Conservation (phyloP, 1,140 invertebrate genomes). For the Achroia grisella region DNA sequence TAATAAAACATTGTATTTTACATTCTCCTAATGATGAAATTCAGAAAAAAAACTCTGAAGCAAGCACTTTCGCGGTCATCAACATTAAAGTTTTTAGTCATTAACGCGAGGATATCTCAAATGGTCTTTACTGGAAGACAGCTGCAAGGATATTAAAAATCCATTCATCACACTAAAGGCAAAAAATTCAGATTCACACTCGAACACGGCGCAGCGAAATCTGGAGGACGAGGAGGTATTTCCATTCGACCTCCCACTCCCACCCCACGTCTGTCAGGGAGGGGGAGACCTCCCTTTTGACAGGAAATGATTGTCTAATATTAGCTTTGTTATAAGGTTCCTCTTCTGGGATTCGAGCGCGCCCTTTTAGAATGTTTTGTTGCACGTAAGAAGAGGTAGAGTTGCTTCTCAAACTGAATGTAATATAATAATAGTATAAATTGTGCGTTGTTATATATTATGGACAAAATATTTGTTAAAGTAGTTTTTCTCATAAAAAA, state of each 20-base stretch:
- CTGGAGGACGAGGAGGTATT: conserved; percentile 64
- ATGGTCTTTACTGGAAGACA: conserved; percentile 9
- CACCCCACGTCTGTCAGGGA: conserved; percentile 26
- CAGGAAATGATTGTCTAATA: conserved; percentile 73
- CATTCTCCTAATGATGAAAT: too few relatives aligned
- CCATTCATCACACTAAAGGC: conserved; percentile 59
- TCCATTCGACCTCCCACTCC: conserved; percentile 46
- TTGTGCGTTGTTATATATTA: too few relatives aligned
- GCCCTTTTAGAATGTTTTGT: conserved; percentile 22
- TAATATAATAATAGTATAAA: too few relatives aligned
- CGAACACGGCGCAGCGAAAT: conserved; percentile 62
- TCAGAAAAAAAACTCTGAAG: too few relatives aligned
- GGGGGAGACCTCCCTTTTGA: conserved; percentile 59
- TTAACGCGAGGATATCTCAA: too few relatives aligned
- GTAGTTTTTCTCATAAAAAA: too few relatives aligned
- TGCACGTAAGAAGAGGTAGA: too few relatives aligned
- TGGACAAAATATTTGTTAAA: too few relatives aligned
- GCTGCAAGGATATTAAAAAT: conserved; percentile 68
- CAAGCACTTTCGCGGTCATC: too few relatives aligned
- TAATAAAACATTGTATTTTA: conserved; percentile 16
- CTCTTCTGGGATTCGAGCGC: conserved; percentile 59
- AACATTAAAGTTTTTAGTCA: too few relatives aligned
- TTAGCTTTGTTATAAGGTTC: conserved; percentile 72
- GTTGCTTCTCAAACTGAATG: too few relatives aligned
- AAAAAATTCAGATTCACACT: conserved; percentile 69